Evolutionary conservation across 1,140 invertebrate genomes (phyloP), one percentile per base, ranked within the genome.

Genomic region (Cydia strobilella): DNA sequence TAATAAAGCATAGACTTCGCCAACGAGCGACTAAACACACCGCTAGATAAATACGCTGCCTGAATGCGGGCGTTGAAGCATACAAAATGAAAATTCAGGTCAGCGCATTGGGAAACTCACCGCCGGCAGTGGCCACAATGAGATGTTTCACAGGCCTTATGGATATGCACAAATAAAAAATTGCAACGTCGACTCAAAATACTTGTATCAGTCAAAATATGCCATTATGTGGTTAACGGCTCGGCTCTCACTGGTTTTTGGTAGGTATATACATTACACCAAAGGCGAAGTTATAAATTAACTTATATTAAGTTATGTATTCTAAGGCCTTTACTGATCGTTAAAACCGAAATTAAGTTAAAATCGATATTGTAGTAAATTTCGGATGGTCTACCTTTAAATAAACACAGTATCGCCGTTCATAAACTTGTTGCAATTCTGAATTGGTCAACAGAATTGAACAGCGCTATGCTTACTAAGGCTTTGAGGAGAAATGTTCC

Each of bases 61-160:
- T 69, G 65, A 69, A 69, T 69, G 31, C 31, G n/a, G 18, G 27
- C 65, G 27, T 31, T 69, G 13, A 69, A 69, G 65, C 65, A 69
- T 35, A 69, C 27, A 39, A 69, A 69, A 69, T 69, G 65, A 35
- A 31, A 69, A 69, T 69, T 69, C 65, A 69, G 65, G 65, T 69
- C 65, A 39, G 27, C 23, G 65, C 65, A 35, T 69, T 69, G 15
- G 65, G 31, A 35, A 69, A 35, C 65, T 35, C 27, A 18, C 27
- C 20, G 65, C 27, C 65, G 27, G 31, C 27, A 35, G 63, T 66
- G 15, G 65, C 65, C 27, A 9, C n/a, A 69, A 12, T 18, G 65
- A 69, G 65, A 18, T 42, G n/a, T 12, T 59, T 59, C 54, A 23
- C 54, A 23, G 54, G 54, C 54, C 54, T 59, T 23, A 20, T 20